Conservation (phyloP, 2,888 invertebrate genomes). For the Drosophila mulleri region DNA sequence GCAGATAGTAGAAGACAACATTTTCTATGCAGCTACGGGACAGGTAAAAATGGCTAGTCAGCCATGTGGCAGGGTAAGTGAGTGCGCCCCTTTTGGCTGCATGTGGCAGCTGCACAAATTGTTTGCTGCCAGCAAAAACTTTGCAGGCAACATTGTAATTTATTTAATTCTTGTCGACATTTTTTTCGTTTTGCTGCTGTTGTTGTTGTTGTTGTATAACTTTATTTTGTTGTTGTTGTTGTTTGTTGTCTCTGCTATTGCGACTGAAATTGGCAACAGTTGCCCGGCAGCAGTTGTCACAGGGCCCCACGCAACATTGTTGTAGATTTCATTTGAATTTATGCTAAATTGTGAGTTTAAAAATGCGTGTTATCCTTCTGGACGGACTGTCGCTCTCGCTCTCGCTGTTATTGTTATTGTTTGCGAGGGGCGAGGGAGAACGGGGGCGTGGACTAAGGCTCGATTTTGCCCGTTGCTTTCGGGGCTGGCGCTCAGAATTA, state of each 20-base stretch:
- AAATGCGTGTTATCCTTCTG: constrained; percentile 75
- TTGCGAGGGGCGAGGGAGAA: background rate
- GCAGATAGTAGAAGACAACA: constrained; percentile 48
- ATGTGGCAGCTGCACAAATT: constrained; percentile 73
- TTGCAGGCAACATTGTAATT: constrained; percentile 74
- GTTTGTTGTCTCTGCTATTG: constrained; percentile 25
- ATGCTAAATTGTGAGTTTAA: constrained; percentile 74
- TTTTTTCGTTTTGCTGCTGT: constrained; percentile 25
- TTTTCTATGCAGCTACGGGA: constrained; percentile 45
- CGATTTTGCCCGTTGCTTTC: constrained; percentile 26
- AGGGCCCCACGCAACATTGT: constrained; percentile 36
- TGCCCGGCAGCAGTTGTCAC: constrained; percentile 51
- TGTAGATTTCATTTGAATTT: constrained; percentile 74
- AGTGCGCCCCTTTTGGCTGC: constrained; percentile 33
- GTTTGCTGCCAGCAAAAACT: constrained; percentile 70
- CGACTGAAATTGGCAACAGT: constrained; percentile 67
- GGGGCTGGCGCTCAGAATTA: constrained; percentile 48
- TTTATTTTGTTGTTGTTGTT: background rate
- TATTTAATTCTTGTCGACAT: constrained; percentile 65
- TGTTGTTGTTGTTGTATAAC: background rate
- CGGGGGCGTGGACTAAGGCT: constrained; percentile 30
- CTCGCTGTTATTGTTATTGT: constrained; percentile 9
- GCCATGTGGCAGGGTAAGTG: constrained; percentile 37
- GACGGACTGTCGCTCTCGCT: constrained; percentile 37
- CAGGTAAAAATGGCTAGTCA: constrained; percentile 55